These are phyloP conservation scores for Ectropis crepuscularia DNA, from an alignment of 2,888 invertebrate genomes.

Conservation along the genomic window DNA sequence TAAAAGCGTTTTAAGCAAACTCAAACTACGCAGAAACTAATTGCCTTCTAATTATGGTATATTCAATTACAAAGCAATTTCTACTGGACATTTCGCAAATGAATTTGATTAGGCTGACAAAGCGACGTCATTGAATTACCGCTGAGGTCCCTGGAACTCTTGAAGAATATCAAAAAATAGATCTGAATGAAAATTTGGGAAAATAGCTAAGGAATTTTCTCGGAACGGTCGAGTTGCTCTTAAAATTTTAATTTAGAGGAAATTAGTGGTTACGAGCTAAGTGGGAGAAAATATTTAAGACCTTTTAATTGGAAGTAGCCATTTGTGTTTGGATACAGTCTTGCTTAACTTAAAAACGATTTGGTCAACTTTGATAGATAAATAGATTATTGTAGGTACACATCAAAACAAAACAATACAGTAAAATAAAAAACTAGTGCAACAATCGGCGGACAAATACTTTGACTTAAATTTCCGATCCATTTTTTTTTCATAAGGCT, in stretches of 20 bases:
- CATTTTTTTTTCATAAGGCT: no score
- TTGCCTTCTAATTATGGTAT: constrained; percentile 39
- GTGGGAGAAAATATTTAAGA: not conserved
- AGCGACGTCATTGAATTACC: constrained; percentile 57
- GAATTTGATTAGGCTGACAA: constrained; percentile 57
- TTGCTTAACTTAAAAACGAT: no score
- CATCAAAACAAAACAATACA: no score
- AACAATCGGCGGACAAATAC: no score
- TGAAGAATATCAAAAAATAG: constrained; percentile 45
- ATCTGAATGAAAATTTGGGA: constrained; percentile 30
- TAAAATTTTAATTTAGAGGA: constrained; percentile 18
- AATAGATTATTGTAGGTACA: no score
- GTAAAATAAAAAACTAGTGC: no score
- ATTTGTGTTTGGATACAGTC: no score
- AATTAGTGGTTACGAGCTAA: not conserved
- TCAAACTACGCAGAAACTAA: constrained; percentile 31
- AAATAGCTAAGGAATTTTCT: constrained; percentile 14
- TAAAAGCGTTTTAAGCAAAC: constrained; percentile 28
- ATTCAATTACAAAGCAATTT: constrained; percentile 57
- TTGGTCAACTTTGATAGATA: no score
- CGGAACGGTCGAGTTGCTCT: not conserved
- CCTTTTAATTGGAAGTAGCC: not conserved
- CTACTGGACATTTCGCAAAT: constrained; percentile 55
- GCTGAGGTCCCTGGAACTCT: constrained; percentile 43
- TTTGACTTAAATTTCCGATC: no score